A percentile compares a stretch with the other conserved stretches of the same genome.
Conservation (phyloP, 2,113 vertebrate genomes). For the Lycaon pictus region DNA sequence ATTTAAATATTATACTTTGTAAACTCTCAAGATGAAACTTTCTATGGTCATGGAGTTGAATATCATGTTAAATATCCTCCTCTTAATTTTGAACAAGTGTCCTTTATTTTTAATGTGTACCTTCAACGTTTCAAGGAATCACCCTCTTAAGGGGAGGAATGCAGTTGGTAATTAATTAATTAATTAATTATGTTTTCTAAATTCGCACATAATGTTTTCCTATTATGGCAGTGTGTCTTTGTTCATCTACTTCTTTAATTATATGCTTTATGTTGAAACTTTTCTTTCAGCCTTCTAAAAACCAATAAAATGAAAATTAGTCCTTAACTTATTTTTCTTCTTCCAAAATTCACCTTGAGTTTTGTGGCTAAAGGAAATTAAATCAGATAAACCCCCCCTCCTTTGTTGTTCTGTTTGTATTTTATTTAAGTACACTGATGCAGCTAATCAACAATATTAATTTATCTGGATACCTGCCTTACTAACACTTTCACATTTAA, state of each 20-base stretch:
- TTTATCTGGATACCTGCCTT: conserved; percentile 77
- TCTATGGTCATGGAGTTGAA: conserved; percentile 54
- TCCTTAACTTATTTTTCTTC: conserved; percentile 57
- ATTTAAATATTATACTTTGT: conserved; percentile 57
- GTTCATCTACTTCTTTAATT: conserved; percentile 38
- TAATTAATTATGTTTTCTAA: conserved; percentile 50
- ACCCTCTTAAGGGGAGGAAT: conserved; percentile 69
- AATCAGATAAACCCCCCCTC: conserved; percentile 65
- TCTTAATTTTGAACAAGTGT: conserved; percentile 69
- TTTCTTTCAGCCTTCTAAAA: conserved; percentile 62
- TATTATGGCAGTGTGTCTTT: conserved; percentile 34
- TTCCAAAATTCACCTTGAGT: conserved; percentile 63
- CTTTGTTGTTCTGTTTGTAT: conserved; percentile 41
- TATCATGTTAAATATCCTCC: conserved; percentile 58
- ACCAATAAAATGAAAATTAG: conserved; percentile 57
- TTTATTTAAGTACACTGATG: conserved; percentile 43
- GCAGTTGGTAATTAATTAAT: conserved; percentile 69
- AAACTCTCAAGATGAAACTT: conserved; percentile 57
- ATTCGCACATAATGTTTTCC: background rate
- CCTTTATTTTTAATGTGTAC: conserved; percentile 70
- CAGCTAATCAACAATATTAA: conserved; percentile 71
- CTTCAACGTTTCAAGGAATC: conserved; percentile 79
- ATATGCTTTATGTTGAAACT: conserved; percentile 36
- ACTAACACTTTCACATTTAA: conserved; percentile 74
- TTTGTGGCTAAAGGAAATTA: conserved; percentile 65